These are phyloP conservation scores for Synergus gifuensis DNA, from an alignment of 2,888 invertebrate genomes.

Conservation along the genomic window DNA sequence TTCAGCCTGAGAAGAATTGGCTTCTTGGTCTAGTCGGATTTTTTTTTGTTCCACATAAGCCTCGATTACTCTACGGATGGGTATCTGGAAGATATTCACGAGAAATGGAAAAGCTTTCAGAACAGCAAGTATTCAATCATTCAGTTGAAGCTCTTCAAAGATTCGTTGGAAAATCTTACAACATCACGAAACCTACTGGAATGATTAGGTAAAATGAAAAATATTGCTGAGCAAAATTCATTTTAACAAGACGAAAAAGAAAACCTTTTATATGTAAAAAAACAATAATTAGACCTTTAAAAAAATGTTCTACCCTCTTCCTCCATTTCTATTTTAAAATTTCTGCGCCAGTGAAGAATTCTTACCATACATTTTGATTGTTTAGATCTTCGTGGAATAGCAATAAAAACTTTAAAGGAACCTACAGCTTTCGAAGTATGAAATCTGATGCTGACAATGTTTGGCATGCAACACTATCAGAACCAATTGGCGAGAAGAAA, in stretches of 20 bases:
- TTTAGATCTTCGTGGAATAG: slow-evolving; percentile 78
- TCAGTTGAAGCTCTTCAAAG: slow-evolving; percentile 78
- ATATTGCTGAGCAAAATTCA: too few species aligned
- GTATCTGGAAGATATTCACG: slow-evolving; percentile 81
- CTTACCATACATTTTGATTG: neutral
- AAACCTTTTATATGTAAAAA: too few species aligned
- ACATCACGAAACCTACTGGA: slow-evolving; percentile 78
- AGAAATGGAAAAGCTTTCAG: slow-evolving; percentile 81
- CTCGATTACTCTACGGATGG: slow-evolving; percentile 83
- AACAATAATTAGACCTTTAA: too few species aligned
- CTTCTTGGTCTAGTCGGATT: slow-evolving; percentile 82
- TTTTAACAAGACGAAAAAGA: too few species aligned
- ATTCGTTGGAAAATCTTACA: slow-evolving; percentile 79
- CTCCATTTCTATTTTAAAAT: neutral
- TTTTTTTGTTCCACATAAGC: slow-evolving; percentile 81
- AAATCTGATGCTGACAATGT: slow-evolving; percentile 78
- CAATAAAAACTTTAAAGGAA: slow-evolving; percentile 85
- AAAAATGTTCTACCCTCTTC: neutral
- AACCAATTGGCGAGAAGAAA: slow-evolving; percentile 74
- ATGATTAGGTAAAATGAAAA: slow-evolving; percentile 77
- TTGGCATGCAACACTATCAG: slow-evolving; percentile 79
- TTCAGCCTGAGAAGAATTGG: slow-evolving; percentile 79
- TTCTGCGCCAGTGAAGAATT: neutral
- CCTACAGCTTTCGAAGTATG: slow-evolving; percentile 83
- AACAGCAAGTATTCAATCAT: slow-evolving; percentile 79